These are phyloP conservation scores for Chrysogorgia sp. DNA, from an alignment of 92 coral and sea anemone species.

Conservation along the genomic window DNA sequence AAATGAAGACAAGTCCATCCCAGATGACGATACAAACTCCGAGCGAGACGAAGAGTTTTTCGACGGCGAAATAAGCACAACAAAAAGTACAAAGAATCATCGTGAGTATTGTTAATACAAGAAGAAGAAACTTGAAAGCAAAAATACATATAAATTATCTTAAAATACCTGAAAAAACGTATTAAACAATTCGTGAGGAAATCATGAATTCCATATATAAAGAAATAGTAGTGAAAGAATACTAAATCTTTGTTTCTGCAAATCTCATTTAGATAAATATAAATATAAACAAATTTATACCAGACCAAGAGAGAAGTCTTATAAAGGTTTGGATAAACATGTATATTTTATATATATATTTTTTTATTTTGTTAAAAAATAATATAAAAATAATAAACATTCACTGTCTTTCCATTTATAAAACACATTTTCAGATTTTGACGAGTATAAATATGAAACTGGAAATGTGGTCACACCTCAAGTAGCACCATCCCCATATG, in stretches of 20 bases:
- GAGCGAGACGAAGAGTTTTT: neutral
- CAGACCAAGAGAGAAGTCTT: conserved; percentile 22
- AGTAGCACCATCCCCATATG: neutral
- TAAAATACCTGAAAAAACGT: too few species aligned
- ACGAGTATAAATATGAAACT: conserved; percentile 30
- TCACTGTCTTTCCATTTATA: neutral
- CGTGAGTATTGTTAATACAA: neutral
- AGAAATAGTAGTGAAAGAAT: too few species aligned
- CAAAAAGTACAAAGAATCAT: neutral
- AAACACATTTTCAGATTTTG: conserved; percentile 28
- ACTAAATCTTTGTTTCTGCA: too few species aligned
- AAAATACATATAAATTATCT: too few species aligned
- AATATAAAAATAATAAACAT: neutral
- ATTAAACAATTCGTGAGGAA: neutral
- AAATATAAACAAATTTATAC: neutral
- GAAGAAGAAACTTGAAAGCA: too few species aligned
- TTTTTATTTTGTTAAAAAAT: neutral
- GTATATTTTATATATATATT: neutral
- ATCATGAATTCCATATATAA: too few species aligned
- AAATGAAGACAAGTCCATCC: neutral
- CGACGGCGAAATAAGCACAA: neutral
- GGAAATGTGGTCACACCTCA: conserved; percentile 34
- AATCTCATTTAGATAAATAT: neutral
- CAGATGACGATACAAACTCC: neutral
- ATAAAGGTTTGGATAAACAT: neutral